Percentiles rank a stretch among this genome's conserved stretches.
Evolutionary conservation across 2,888 invertebrate species (phyloP).

Genomic region (Lumbricus terrestris): DNA sequence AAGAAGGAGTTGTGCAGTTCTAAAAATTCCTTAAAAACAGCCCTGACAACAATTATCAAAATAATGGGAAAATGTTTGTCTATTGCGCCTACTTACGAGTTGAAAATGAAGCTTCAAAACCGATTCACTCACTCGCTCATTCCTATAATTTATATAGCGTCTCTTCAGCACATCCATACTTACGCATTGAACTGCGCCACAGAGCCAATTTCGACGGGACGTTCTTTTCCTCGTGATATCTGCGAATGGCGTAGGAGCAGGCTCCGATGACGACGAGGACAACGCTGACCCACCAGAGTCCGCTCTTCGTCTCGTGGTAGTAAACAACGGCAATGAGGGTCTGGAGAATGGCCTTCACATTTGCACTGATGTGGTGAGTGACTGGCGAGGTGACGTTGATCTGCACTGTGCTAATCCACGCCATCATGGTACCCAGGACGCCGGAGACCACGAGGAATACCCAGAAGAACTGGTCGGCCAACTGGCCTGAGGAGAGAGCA

Average conservation of each 20-base stretch:
- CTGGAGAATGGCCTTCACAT: constrained; percentile 56
- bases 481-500: constrained; percentile 35
- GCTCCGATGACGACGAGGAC: constrained; percentile 54
- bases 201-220: background rate
- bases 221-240: constrained; percentile 32
- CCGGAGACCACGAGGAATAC: constrained; percentile 49
- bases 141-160: too few species aligned
- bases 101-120: too few species aligned
- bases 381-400: constrained; percentile 57
- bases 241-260: constrained; percentile 47
- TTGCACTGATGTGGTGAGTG: constrained; percentile 58
- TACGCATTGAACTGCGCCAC: background rate
- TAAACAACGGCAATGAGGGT: constrained; percentile 55
- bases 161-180: too few species aligned
- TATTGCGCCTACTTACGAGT: too few species aligned
- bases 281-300: constrained; percentile 57
- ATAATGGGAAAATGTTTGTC: too few species aligned
- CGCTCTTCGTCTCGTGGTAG: constrained; percentile 49
- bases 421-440: constrained; percentile 48
- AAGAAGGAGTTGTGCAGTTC: too few species aligned
- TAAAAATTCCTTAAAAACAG: too few species aligned
- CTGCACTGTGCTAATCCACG: constrained; percentile 56
- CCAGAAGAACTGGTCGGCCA: constrained; percentile 44
- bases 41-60: too few species aligned
- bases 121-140: too few species aligned